Base-by-base conservation (phyloP, 1,140 invertebrate species). In the Trichonephila inaurata region DNA sequence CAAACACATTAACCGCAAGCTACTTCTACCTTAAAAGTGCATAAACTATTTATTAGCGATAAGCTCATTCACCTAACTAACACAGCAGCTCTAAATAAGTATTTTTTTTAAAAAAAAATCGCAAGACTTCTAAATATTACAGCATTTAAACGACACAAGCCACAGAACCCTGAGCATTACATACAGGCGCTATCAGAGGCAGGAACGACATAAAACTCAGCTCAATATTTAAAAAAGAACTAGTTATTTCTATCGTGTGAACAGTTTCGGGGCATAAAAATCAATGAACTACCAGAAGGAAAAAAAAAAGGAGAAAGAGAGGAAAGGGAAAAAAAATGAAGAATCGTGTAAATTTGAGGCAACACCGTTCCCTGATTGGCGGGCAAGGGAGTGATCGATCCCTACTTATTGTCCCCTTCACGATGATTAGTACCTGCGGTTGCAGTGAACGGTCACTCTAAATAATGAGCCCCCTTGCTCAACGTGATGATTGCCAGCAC, bases 401-500 rank as follows among this genome's bases (percentile, higher is more conserved):
- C 28, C 87, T 72, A 83, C 66, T 89, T 89, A 89, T 89, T 89
- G 62, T 89, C 62, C 87, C 18, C 72, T 77, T 40, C 72, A 16
- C 87, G 33, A 69, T 89, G 87, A 89, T 89, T 89, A 89, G 87
- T 89, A 89, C 87, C 64, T 89, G 87, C 51, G 87, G 87, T 89
- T 72, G 58, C 87, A 58, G 28, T 58, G 62, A 72, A 69, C 64
- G 66, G 62, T 89, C 87, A 89, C 87, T 89, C 87, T 89, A 89
- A 51, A 72, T 89, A 89, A 89, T 89, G 64, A 89, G 64, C 21
- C 61, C 24, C 61, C 86, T 28, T 86, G 14, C 61, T 83, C 85
- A 72, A 72, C 19, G 61, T 72, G 87, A 72, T 62, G 87, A 89
- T 89, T 61, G 61, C 33, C n/a, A 14, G 64, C 87, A 89, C 87